Evolutionary conservation across 1,140 invertebrate genomes (phyloP), one percentile per base, ranked within the genome.

Genomic region (Aplysia californica): DNA sequence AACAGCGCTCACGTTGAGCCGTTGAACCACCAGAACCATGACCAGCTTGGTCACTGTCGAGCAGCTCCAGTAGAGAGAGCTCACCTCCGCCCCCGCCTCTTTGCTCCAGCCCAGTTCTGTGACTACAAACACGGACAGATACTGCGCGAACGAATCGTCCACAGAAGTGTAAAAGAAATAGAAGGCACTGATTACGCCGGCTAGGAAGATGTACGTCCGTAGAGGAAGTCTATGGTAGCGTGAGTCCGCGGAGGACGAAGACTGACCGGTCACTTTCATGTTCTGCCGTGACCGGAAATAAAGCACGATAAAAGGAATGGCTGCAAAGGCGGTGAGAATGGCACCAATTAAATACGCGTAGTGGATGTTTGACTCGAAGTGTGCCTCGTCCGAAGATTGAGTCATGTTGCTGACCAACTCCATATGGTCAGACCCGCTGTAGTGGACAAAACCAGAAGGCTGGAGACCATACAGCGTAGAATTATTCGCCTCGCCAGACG

Each of bases 311-410:
- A 75, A 29, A 2, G 77, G 76, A 15, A 78, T 0, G 15, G 39
- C 38, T 20, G 50, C 29, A 4, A 78, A 3, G 23, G 75, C 29
- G 6, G 64, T 69, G 0, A 78, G n/a, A 29, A 6, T 39, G 10
- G 71, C 71, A 5, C 35, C 70, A 26, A 78, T 78, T 6, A 78
- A 20, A 39, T 69, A 78, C 3, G 65, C 71, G 31, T 61, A 69
- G 55, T 75, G 71, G 5, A 78, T 72, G 6, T 65, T n/a, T 21
- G 72, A 72, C 18, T 64, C 64, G 15, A 44, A 21, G 2, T 38
- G 55, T 21, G 23, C 20, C n/a, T 33, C 10, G 20, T 68, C 18
- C 15, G 29, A 20, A 39, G 20, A 18, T 5, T 35, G 26, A n/a
- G n/a, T n/a, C n/a, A n/a, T n/a, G n/a, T n/a, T n/a, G 26, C 41